phyloP scores from a whole-genome alignment of 2,888 invertebrate species.

The Drosophila subsilvestris region DNA sequence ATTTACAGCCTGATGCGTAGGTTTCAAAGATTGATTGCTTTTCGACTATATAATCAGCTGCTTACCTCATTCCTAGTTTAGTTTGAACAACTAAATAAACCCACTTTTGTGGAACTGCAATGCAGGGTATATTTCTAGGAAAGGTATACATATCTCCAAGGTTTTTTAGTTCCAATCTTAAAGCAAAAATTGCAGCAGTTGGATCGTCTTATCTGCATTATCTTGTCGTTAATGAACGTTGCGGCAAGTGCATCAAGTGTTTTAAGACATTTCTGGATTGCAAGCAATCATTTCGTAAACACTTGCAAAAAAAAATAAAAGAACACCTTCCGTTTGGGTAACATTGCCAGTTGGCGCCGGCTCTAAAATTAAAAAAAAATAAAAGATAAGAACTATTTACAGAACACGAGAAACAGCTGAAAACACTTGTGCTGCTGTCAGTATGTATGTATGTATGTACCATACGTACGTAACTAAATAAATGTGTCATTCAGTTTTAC shows the following conservation, averaged over 20 bases:
- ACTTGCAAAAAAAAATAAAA: background rate
- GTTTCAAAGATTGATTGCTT: conserved; percentile 35
- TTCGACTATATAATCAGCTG: conserved; percentile 33
- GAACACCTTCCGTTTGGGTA: background rate
- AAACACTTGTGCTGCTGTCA: background rate
- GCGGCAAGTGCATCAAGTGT: no score
- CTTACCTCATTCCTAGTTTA: conserved; percentile 30
- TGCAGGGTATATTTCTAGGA: background rate
- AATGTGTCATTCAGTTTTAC: background rate
- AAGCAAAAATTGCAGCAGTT: no score
- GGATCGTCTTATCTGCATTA: no score
- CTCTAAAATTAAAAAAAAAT: background rate
- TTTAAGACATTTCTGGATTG: no score
- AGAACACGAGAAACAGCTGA: background rate
- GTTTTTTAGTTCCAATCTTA: no score
- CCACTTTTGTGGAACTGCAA: conserved; percentile 14
- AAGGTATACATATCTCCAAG: no score
- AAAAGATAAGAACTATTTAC: background rate
- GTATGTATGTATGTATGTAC: no score
- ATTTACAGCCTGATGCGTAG: conserved; percentile 42
- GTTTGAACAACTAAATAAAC: conserved; percentile 8
- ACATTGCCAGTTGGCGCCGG: background rate
- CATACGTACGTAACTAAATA: background rate
- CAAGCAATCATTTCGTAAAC: no score
- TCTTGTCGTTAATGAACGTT: no score